Evolutionary conservation across 2,888 invertebrate species (phyloP), one percentile per base, ranked within the genome.

Genomic region (Acanthoscelides obtectus): DNA sequence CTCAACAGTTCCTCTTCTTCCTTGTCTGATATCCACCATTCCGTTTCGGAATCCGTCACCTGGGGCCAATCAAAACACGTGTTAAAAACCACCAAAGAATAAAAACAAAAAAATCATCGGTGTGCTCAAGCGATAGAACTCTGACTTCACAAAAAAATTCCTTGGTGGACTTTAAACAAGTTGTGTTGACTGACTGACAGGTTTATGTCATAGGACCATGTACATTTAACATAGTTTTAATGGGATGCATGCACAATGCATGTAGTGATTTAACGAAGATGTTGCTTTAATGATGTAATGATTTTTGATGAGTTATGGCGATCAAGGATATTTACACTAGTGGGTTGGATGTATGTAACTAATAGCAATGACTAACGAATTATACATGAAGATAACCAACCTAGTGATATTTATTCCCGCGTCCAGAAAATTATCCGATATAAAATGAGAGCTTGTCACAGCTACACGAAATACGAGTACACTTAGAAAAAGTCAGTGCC

Each of bases 1-100:
- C 91, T 90, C 80, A 93, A 87, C 69, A 93, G 87, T 85, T 93
- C 93, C 45, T 45, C 45, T 77, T 93, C 93, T 82, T 93, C 93
- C 85, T 93, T 92, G 83, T 93, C 93, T 21, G 93, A 93, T 83
- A 91, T 90, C 87, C 92, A 91, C 87, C 92, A 89, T 83, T 93
- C 93, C 68, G 91, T 91, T 84, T 92, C 92, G 27, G 92, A 92
- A 84, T 91, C 92, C 76, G 82, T 83, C 73, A 86, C 85, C 85
- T 85, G 81, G 79, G 81, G 76, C 80, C 83, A 83, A 85, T 84
- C 84, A 85, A 84, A 86, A 85, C 83, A 85, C 83, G 45, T 45
- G 84, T 84, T 81, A 81, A 83, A 22, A 81, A 81, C 81, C 81
- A 73, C 73, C 68, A 70, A 45, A 70, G 19, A 22, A 19, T 20